Conservation (phyloP, 1,140 invertebrate species). For the Euborellia annulipes region DNA sequence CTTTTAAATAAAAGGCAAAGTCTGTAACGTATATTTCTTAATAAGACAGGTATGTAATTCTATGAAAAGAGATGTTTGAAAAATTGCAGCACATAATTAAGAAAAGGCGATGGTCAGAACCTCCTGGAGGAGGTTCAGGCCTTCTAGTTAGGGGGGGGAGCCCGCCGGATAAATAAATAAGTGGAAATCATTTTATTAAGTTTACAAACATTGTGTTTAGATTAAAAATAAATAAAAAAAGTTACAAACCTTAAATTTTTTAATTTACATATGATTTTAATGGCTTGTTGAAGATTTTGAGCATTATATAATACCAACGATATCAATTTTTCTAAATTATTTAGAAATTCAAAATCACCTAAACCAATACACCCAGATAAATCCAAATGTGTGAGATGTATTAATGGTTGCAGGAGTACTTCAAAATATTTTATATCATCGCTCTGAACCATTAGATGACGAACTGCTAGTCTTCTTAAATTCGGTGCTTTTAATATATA, state of each 20-base stretch:
- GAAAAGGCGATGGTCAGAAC: neutral
- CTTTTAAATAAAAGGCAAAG: too few relatives aligned
- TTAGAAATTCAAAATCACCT: slow-evolving; percentile 36
- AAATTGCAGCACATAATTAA: neutral
- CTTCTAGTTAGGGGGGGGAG: too few relatives aligned
- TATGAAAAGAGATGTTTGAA: neutral
- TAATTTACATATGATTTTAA: slow-evolving; percentile 39
- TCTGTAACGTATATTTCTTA: too few relatives aligned
- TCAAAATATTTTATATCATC: slow-evolving; percentile 32
- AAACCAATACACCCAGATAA: slow-evolving; percentile 52
- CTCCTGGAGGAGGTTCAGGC: too few relatives aligned
- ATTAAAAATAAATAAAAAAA: slow-evolving; percentile 2
- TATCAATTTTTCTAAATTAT: slow-evolving; percentile 43
- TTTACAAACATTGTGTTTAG: slow-evolving; percentile 6
- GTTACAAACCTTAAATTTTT: slow-evolving; percentile 31
- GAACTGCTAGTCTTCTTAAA: slow-evolving; percentile 42
- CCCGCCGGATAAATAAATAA: too few relatives aligned
- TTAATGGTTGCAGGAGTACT: slow-evolving; percentile 38
- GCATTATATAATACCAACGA: slow-evolving; percentile 66
- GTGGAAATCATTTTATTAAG: slow-evolving; percentile 4
- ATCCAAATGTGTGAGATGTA: slow-evolving; percentile 56
- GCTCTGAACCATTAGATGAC: slow-evolving; percentile 29
- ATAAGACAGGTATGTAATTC: too few relatives aligned
- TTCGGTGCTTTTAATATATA: slow-evolving; percentile 46
- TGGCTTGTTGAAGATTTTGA: slow-evolving; percentile 28